Evolutionary conservation across 2,113 vertebrate species (phyloP).

Genomic region (Rhegmatorhina hoffmannsi): DNA sequence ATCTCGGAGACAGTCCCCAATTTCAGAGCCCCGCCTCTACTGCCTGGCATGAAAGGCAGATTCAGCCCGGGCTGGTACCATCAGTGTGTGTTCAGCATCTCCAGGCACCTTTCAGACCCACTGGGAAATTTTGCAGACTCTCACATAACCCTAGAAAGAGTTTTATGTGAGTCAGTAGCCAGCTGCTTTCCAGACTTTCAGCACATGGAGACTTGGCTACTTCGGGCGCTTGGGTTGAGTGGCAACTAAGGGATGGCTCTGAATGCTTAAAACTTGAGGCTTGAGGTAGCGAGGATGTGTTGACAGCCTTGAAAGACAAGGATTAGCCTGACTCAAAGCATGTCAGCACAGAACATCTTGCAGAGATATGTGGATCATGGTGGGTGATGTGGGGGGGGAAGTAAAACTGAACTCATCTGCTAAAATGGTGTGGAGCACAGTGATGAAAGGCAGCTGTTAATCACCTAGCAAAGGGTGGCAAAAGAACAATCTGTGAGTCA

Average conservation of each 20-base stretch:
- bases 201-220: background rate
- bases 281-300: fast-evolving
- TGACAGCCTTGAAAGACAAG: too few relatives aligned
- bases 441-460: background rate
- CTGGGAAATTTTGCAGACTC: fast-evolving
- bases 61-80: background rate
- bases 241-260: background rate
- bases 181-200: background rate
- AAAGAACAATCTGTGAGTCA: background rate
- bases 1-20: fast-evolving
- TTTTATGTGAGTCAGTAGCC: background rate
- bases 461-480: background rate
- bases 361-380: background rate
- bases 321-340: background rate
- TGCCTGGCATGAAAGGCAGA: background rate
- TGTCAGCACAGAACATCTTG: background rate
- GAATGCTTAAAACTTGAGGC: background rate
- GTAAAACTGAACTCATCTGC: background rate
- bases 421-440: background rate
- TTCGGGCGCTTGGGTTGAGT: fast-evolving
- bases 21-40: background rate
- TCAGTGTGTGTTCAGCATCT: background rate
- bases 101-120: background rate
- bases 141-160: background rate
- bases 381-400: background rate